Conservation (phyloP, 1,140 invertebrate genomes). For the Ostrea edulis region DNA sequence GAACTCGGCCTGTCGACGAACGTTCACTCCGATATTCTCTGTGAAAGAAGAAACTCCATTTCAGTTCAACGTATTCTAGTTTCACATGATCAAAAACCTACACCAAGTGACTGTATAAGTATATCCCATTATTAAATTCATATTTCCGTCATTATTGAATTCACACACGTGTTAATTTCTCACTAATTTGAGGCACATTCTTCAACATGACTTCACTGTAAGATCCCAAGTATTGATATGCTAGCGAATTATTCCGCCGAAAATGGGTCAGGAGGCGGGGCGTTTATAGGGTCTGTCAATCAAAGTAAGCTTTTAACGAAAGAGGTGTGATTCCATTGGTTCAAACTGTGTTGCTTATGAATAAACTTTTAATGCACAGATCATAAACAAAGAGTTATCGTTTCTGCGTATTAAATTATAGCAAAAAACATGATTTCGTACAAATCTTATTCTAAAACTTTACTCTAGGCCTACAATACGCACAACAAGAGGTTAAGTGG, state of each 20-base stretch:
- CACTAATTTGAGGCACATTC: constrained; percentile 53
- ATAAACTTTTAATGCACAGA: constrained; percentile 39
- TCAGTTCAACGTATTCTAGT: constrained; percentile 59
- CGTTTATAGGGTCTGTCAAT: constrained; percentile 35
- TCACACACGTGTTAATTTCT: constrained; percentile 50
- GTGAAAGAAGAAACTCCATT: constrained; percentile 59
- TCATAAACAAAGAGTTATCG: neutral
- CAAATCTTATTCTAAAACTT: no score
- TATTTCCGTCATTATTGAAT: constrained; percentile 45
- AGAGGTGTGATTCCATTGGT: constrained; percentile 40
- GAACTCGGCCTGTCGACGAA: constrained; percentile 53
- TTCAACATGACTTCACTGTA: constrained; percentile 48
- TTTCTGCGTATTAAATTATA: no score
- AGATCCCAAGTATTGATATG: constrained; percentile 55
- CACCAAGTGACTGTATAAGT: constrained; percentile 17
- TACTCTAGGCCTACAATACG: no score
- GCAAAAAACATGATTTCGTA: no score
- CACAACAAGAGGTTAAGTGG: no score
- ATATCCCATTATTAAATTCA: constrained; percentile 39
- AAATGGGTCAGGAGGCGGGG: constrained; percentile 63
- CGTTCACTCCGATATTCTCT: constrained; percentile 53
- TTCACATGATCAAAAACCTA: constrained; percentile 37
- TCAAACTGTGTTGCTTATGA: constrained; percentile 36
- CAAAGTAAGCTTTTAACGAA: constrained; percentile 37
- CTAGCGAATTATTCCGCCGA: constrained; percentile 46